A percentile compares a stretch with the other conserved stretches of the same genome.
Conservation (phyloP, 2,797 vertebrate species). For the Dallia pectoralis region DNA sequence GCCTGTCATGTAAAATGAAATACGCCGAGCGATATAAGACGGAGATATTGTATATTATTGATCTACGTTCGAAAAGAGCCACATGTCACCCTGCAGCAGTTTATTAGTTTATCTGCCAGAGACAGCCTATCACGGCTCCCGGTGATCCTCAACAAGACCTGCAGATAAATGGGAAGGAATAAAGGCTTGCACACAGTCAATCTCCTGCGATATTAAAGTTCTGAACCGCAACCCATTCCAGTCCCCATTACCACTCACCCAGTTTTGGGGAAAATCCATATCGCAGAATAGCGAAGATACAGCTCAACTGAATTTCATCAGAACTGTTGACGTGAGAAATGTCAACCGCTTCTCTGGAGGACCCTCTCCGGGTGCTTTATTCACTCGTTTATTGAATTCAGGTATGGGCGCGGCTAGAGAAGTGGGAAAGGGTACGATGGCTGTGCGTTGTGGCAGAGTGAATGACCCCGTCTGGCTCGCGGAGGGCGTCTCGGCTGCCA, state of each 20-base stretch:
- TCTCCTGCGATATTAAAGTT: constrained; percentile 43
- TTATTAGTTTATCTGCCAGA: constrained; percentile 47
- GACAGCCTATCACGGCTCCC: constrained; percentile 35
- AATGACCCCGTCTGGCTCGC: background rate
- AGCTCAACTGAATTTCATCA: constrained; percentile 5
- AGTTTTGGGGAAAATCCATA: constrained; percentile 10
- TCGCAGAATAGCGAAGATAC: constrained; percentile 10
- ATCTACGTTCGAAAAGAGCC: constrained; percentile 59
- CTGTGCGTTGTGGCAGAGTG: constrained; percentile 38
- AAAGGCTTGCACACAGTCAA: constrained; percentile 34
- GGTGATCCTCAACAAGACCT: constrained; percentile 25
- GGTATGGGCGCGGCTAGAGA: constrained; percentile 23
- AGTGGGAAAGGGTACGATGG: constrained; percentile 39
- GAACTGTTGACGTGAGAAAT: background rate
- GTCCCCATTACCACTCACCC: constrained; percentile 5
- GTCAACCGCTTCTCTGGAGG: constrained; percentile 42
- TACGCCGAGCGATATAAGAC: constrained; percentile 62
- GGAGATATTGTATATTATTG: constrained; percentile 64
- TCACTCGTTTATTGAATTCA: constrained; percentile 54
- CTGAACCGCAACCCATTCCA: constrained; percentile 9
- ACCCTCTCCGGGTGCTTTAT: constrained; percentile 37
- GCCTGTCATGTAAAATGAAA: constrained; percentile 61
- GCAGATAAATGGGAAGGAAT: constrained; percentile 35
- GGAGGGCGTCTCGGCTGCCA: background rate
- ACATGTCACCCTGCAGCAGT: constrained; percentile 38